These are phyloP conservation scores for Hymenochirus boettgeri DNA, from an alignment of 2,113 vertebrate genomes.

Conservation along the genomic window DNA sequence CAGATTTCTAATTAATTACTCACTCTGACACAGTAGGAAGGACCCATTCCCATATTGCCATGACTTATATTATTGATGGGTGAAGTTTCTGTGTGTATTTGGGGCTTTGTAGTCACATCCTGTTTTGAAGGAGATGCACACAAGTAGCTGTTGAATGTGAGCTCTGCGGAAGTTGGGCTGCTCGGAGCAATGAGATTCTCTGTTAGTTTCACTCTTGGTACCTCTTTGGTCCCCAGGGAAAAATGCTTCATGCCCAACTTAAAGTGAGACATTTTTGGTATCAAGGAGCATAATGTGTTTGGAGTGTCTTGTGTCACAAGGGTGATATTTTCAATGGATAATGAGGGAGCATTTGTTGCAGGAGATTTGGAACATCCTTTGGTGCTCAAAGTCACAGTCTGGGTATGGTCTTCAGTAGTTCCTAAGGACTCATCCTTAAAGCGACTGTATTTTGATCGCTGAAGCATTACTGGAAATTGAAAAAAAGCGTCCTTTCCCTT, in stretches of 20 bases:
- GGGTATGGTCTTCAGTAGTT: constrained; percentile 71
- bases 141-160: constrained; percentile 53
- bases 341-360: constrained; percentile 48
- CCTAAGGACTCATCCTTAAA: constrained; percentile 83
- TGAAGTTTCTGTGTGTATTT: constrained; percentile 42
- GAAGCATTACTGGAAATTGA: constrained; percentile 81
- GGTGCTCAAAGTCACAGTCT: constrained; percentile 53
- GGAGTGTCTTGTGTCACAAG: constrained; percentile 59
- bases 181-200: constrained; percentile 53
- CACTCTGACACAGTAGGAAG: constrained; percentile 64
- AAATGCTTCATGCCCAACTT: constrained; percentile 71
- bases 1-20: constrained; percentile 45
- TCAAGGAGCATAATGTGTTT: constrained; percentile 73
- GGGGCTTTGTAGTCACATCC: constrained; percentile 18
- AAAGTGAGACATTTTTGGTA: constrained; percentile 75
- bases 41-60: constrained; percentile 47
- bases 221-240: constrained; percentile 62
- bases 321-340: constrained; percentile 56
- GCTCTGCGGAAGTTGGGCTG: constrained; percentile 53
- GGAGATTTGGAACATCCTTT: constrained; percentile 62
- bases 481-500: constrained; percentile 60
- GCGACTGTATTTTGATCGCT: constrained; percentile 88
- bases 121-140: constrained; percentile 47
- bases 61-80: constrained; percentile 26
- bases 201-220: constrained; percentile 60